Evolutionary conservation across 2,113 vertebrate species (phyloP).

Genomic region (Andinoacara biseriatus): DNA sequence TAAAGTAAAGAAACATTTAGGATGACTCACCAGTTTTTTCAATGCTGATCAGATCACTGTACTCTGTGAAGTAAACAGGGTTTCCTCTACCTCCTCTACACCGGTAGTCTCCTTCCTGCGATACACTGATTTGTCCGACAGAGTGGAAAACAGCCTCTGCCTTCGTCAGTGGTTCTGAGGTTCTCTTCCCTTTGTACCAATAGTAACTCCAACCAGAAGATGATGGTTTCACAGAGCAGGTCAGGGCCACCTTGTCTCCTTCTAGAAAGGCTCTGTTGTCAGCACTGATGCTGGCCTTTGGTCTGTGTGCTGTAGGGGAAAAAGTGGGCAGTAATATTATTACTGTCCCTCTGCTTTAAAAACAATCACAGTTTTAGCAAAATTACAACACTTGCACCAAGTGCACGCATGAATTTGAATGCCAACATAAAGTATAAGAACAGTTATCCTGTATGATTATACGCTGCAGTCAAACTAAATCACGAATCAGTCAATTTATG

Average conservation of each 20-base stretch:
- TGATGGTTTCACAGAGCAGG: constrained; percentile 16
- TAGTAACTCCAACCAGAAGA: constrained; percentile 19
- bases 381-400: too few species aligned
- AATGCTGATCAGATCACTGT: neutral
- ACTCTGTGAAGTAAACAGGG: neutral
- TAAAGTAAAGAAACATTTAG: neutral
- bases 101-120: constrained; percentile 28
- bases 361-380: neutral
- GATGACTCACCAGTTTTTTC: neutral
- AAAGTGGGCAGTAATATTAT: neutral
- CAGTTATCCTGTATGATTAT: too few species aligned
- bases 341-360: neutral
- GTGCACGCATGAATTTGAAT: too few species aligned
- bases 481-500: too few species aligned
- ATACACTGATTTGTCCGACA: neutral
- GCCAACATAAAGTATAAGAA: too few species aligned
- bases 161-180: neutral
- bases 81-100: constrained; percentile 41
- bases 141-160: neutral
- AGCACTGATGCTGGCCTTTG: neutral
- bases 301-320: neutral
- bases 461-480: too few species aligned
- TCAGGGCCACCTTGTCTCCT: constrained; percentile 10
- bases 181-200: constrained; percentile 9
- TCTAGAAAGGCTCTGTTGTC: neutral